These are phyloP conservation scores for Siderastrea siderea DNA, from an alignment of 92 coral and sea anemone genomes.

Conservation along the genomic window DNA sequence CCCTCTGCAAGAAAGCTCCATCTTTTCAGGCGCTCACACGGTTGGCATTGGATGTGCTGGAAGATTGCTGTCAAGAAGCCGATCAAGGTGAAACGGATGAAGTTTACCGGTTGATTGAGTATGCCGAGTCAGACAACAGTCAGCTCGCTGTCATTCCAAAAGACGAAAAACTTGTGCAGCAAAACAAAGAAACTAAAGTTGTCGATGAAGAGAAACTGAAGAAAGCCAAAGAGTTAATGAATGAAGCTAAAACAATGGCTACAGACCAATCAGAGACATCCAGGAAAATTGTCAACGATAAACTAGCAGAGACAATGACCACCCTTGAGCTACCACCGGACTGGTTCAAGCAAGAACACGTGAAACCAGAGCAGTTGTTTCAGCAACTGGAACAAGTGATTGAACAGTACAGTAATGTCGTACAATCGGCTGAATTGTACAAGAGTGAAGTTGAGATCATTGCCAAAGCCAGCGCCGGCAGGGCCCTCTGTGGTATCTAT, in stretches of 20 bases:
- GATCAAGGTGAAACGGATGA: slow-evolving; percentile 20
- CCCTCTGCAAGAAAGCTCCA: slow-evolving; percentile 22
- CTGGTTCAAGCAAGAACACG: slow-evolving; percentile 38
- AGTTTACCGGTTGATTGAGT: neutral
- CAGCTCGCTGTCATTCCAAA: slow-evolving; percentile 9
- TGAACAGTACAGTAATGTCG: slow-evolving; percentile 3
- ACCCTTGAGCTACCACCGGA: slow-evolving; percentile 49
- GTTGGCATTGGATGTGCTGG: neutral
- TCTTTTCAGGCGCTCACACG: slow-evolving; percentile 23
- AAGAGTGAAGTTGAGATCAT: slow-evolving; percentile 40
- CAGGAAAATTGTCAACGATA: slow-evolving; percentile 23
- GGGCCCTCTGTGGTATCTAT: slow-evolving; percentile 53
- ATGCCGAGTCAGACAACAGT: neutral
- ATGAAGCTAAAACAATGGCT: slow-evolving; percentile 57
- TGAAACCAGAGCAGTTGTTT: slow-evolving; percentile 24
- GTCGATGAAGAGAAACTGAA: slow-evolving; percentile 37
- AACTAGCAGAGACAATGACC: slow-evolving; percentile 9
- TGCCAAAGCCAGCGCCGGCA: slow-evolving; percentile 54
- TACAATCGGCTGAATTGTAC: slow-evolving; percentile 38
- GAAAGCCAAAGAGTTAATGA: slow-evolving; percentile 37
- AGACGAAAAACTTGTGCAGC: neutral
- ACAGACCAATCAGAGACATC: slow-evolving; percentile 22
- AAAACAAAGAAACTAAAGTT: neutral
- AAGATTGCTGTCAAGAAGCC: slow-evolving; percentile 10
- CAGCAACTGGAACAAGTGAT: slow-evolving; percentile 27